Conservation (phyloP, 2,113 vertebrate genomes). For the Trogon melanurus region DNA sequence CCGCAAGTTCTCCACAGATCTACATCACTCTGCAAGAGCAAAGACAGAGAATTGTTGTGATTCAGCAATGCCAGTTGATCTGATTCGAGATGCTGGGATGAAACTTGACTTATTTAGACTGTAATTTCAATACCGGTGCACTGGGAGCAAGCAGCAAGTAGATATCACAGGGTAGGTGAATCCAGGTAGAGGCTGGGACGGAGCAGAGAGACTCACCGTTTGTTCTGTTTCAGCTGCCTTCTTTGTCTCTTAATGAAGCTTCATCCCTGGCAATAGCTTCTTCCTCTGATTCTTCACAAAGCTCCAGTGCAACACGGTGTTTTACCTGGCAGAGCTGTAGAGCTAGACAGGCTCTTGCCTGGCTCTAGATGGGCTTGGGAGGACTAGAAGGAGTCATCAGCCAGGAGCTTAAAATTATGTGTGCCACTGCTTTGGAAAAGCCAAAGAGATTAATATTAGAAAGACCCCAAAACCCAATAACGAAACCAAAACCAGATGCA, state of each 20-base stretch:
- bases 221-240: not conserved
- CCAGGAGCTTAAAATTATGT: conserved; percentile 19
- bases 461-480: not conserved
- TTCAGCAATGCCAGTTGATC: not conserved
- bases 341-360: not conserved
- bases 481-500: not conserved
- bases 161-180: not conserved
- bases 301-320: not conserved
- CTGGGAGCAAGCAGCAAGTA: rapidly evolving
- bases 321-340: not conserved
- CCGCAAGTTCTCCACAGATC: rapidly evolving
- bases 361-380: conserved; percentile 26
- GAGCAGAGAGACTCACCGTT: not conserved
- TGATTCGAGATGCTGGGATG: not conserved
- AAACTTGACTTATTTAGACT: not conserved
- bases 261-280: not conserved
- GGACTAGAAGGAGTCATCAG: conserved; percentile 26
- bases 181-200: not conserved
- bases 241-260: not conserved
- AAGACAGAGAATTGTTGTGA: not conserved
- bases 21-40: not conserved
- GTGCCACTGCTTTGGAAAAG: conserved; percentile 19
- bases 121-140: not conserved
- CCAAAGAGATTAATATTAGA: conserved; percentile 38
- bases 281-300: not conserved